A percentile compares a stretch with the other conserved stretches of the same genome.
Evolutionary conservation across 2,797 vertebrate genomes (phyloP).

Genomic region (Taeniopygia guttata): DNA sequence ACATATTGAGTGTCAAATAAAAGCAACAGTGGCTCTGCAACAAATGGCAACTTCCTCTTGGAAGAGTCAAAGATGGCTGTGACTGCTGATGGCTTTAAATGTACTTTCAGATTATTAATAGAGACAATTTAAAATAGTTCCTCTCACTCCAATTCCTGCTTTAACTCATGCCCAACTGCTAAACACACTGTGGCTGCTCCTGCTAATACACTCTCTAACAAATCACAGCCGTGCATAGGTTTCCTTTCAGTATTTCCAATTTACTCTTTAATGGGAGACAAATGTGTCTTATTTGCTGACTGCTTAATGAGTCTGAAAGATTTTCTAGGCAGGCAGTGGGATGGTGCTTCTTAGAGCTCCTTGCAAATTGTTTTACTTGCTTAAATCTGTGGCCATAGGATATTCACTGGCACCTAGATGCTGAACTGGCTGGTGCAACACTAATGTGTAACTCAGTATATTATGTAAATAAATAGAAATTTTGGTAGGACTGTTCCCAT

Average conservation of each 20-base stretch:
- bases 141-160: conserved; percentile 7
- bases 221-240: background rate
- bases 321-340: background rate
- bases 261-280: conserved; percentile 26
- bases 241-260: conserved; percentile 25
- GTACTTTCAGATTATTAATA: conserved; percentile 53
- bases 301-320: conserved; percentile 1
- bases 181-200: conserved; percentile 12
- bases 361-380: background rate
- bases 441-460: background rate
- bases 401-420: background rate
- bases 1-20: conserved; percentile 59
- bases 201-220: background rate
- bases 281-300: conserved; percentile 11
- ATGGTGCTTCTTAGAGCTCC: background rate
- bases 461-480: background rate
- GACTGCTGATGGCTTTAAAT: conserved; percentile 23
- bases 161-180: conserved; percentile 27
- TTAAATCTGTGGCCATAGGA: background rate
- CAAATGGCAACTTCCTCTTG: conserved; percentile 62
- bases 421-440: background rate
- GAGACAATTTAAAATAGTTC: conserved; percentile 45
- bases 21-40: conserved; percentile 32
- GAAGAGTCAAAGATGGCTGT: conserved; percentile 28
- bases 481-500: background rate